Evolutionary conservation across 2,797 vertebrate genomes (phyloP).

Genomic region (Rhinella marina): DNA sequence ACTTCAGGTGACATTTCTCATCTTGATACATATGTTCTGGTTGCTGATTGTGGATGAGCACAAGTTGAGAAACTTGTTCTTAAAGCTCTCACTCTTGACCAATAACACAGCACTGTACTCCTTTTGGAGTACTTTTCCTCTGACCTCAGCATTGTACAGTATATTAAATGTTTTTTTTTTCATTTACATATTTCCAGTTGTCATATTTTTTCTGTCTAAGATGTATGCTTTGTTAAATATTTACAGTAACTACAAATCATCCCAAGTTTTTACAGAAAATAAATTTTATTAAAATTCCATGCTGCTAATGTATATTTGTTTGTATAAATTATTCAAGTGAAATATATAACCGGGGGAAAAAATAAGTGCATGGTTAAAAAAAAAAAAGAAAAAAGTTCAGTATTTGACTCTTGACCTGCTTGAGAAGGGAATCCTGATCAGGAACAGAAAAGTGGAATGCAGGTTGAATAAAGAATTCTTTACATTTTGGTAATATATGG

Average conservation of each 20-base stretch:
- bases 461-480: not conserved
- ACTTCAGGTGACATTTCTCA: not conserved
- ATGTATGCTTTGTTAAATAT: slow-evolving; percentile 2
- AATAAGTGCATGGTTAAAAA: no score
- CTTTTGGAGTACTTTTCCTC: slow-evolving; percentile 21
- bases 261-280: slow-evolving; percentile 24
- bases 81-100: not conserved
- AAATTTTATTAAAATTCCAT: slow-evolving; percentile 20
- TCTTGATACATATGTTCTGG: slow-evolving; percentile 1
- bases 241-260: slow-evolving; percentile 43
- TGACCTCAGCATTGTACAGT: slow-evolving; percentile 37
- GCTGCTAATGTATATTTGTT: slow-evolving; percentile 28
- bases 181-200: slow-evolving; percentile 29
- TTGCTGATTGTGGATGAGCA: not conserved
- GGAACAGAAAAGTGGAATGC: not conserved
- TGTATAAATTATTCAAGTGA: not conserved
- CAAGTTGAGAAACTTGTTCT: slow-evolving; percentile 17
- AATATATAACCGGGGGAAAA: not conserved
- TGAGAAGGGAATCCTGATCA: not conserved
- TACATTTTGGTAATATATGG: no score
- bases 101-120: slow-evolving; percentile 13
- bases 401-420: not conserved
- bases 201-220: not conserved
- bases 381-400: not conserved
- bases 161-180: slow-evolving; percentile 50